Base-by-base conservation (phyloP, 1,140 invertebrate species). In the Drosophila sp. region DNA sequence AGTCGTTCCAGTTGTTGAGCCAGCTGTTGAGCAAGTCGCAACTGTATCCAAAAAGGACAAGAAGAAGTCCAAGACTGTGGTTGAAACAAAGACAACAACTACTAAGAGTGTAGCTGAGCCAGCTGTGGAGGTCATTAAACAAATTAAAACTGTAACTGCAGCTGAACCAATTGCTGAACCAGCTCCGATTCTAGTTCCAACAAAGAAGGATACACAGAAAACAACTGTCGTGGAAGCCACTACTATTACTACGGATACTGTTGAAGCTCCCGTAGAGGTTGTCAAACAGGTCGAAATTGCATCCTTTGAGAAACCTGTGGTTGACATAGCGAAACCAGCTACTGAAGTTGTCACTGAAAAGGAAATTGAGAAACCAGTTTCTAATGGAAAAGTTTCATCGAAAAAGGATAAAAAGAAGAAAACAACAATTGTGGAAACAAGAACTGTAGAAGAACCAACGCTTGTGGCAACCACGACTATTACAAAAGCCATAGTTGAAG, bases 31-130 rank as follows among this genome's bases (percentile, higher is more conserved):
- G 29, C 46, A 34, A 16, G 32, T 38, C 48, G 0, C 43, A 4
- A 34, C 18, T 13, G 29, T 43, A 11, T 32, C 51, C 7, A 81
- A 74, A 18, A 82, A 62, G 18, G 80, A 79, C 1, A 82, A 74
- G 25, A 82, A 81, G 64, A 72, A 72, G 29, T 14, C 38, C 1
- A 72, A 67, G 46, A 34, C 46, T 32, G 36, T 51, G 21, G 32
- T 54, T 13, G 69, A 72, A 51, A 40, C 61, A 21, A 46, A 11
- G 5, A 38, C 34, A 46, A 16, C 53, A 43, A 18, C 18, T 5
- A 61, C 21, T 21, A 21, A 43, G 14, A 18, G 45, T 32, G 16
- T 16, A 5, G 8, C 16, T n/a, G 9, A 36, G 32, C 64, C 56
- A 14, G 40, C 27, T 34, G 38, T 21, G 21, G 21, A 64, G 38